Conservation (phyloP, 1,140 invertebrate species). For the Parasteatoda tepidariorum region DNA sequence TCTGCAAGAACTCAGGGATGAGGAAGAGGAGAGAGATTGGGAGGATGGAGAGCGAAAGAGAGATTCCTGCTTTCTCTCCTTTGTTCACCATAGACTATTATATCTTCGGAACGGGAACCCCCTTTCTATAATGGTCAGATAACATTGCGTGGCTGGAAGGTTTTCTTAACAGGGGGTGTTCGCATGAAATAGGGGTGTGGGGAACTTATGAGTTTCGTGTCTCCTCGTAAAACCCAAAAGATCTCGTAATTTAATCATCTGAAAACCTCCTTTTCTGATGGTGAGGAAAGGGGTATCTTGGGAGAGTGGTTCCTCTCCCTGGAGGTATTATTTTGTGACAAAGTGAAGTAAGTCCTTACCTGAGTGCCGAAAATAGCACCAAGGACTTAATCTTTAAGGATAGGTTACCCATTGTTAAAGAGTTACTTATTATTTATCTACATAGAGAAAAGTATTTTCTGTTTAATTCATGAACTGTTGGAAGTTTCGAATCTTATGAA, state of each 20-base stretch:
- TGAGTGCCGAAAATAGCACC: no score
- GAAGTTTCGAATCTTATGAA: no score
- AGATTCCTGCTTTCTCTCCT: conserved; percentile 35
- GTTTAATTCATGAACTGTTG: no score
- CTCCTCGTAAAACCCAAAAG: conserved; percentile 59
- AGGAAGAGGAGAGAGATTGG: not conserved
- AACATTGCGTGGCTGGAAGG: conserved; percentile 29
- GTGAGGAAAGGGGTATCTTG: conserved; percentile 14
- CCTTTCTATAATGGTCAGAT: conserved; percentile 60
- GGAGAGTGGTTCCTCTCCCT: not conserved
- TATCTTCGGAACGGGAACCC: conserved; percentile 52
- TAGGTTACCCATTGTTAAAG: no score
- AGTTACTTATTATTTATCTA: no score
- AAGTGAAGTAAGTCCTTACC: conserved; percentile 34
- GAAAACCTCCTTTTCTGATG: conserved; percentile 55
- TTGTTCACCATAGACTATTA: conserved; percentile 60
- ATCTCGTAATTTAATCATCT: conserved; percentile 62
- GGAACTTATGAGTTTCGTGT: conserved; percentile 22
- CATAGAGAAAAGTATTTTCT: no score
- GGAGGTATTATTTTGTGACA: not conserved
- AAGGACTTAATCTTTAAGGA: no score
- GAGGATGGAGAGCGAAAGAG: not conserved
- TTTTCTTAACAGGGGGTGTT: conserved; percentile 30
- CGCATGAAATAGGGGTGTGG: conserved; percentile 36
- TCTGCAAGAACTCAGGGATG: conserved; percentile 14